Base-by-base conservation (phyloP, 64 coral and sea anemone genomes). In the Porites australiensis region DNA sequence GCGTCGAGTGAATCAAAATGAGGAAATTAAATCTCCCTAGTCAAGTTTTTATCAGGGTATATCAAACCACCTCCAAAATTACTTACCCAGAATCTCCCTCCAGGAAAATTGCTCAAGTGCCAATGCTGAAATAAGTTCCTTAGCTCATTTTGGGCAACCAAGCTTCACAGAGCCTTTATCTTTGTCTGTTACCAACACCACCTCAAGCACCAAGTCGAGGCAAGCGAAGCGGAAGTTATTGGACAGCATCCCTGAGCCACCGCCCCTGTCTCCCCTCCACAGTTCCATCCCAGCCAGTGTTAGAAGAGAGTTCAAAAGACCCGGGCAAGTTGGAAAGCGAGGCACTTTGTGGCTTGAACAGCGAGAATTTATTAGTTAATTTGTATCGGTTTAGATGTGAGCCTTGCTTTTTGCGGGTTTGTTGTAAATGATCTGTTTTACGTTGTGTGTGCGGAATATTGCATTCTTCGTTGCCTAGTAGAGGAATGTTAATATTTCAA, bases 221-320 rank as follows among this genome's bases (percentile, higher is more conserved):
- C 88, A 79, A 20, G 57, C 51, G 10, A 98, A 98, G 68, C 91
- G 88, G 20, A 98, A 93, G 83, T 82, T 89, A 58, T 86, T 98
- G 50, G 92, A 98, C 74, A 76, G 69, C 64, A 80, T 98, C 72
- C 71, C 92, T 9, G 92, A 94, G 53, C 95, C 95, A 68, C 95
- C 95, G 22, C 92, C 95, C 53, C 81, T 98, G 0, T 91, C 88
- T 2, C 76, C 88, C 4, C 74, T 98, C 16, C 88, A 69, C 58
- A 98, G 49, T 70, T 74, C 84, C 22, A 75, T 94, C 10, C 88
- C 95, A 52, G 83, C 72, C 37, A 89, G 95, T 83, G 92, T 98
- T 4, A 87, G 92, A 44, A 94, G 83, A 91, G 92, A 98, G 49
- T 98, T 98, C 87, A 88, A 90, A 91, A 82, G 72, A n/a, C 95